Conservation (phyloP, 2,797 vertebrate genomes). For the Sebastes steindachneri region DNA sequence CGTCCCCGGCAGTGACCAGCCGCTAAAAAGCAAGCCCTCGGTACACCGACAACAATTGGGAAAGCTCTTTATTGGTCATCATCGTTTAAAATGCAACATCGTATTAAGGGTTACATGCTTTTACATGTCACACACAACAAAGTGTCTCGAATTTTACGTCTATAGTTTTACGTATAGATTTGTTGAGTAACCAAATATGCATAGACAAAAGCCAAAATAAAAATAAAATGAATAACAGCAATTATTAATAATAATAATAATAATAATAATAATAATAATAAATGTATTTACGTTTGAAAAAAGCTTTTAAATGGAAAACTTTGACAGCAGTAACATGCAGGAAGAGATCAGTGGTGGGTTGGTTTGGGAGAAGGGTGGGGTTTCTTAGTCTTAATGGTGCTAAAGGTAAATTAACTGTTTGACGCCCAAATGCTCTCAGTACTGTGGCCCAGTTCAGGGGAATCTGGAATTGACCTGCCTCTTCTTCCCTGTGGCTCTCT, state of each 20-base stretch:
- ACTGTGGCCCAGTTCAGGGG: constrained; percentile 93
- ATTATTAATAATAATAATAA: constrained; percentile 60
- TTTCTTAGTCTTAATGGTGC: constrained; percentile 92
- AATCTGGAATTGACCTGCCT: constrained; percentile 97
- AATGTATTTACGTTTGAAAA: constrained; percentile 81
- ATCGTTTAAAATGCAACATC: constrained; percentile 98
- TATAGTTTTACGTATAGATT: constrained; percentile 79
- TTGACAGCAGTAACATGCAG: constrained; percentile 94
- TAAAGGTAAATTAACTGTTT: constrained; percentile 91
- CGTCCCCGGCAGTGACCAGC: constrained; percentile 75
- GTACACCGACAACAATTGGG: constrained; percentile 97
- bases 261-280: constrained; percentile 64
- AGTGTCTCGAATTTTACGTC: constrained; percentile 86
- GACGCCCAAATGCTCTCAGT: constrained; percentile 85
- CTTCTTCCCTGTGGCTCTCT: constrained; percentile 98
- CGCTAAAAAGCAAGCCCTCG: constrained; percentile 91
- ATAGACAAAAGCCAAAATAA: constrained; percentile 89
- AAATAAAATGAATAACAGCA: constrained; percentile 78
- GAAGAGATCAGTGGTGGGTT: constrained; percentile 84
- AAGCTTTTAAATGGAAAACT: constrained; percentile 91
- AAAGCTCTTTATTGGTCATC: constrained; percentile 99
- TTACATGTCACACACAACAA: constrained; percentile 98
- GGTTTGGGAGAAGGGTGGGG: constrained; percentile 78
- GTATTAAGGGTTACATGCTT: constrained; percentile 99
- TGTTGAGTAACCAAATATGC: constrained; percentile 90